Evolutionary conservation across 1,140 invertebrate species (phyloP).

Genomic region (Ips nitidus): DNA sequence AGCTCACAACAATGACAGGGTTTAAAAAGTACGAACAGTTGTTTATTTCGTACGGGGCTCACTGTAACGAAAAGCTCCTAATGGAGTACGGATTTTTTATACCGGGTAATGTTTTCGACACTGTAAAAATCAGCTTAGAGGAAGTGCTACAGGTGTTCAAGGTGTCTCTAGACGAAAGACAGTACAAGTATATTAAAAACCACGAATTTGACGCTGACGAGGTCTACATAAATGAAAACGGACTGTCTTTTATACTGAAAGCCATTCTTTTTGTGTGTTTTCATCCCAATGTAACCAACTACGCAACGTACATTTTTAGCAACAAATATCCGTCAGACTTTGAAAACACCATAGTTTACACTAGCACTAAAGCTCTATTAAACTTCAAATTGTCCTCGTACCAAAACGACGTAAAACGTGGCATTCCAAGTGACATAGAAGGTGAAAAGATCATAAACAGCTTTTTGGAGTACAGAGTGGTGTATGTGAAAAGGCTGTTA

Average conservation of each 20-base stretch:
- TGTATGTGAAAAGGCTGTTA: slow-evolving; percentile 14
- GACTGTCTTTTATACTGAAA: slow-evolving; percentile 54
- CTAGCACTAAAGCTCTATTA: slow-evolving; percentile 28
- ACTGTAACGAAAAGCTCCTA: slow-evolving; percentile 68
- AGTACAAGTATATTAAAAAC: slow-evolving; percentile 57
- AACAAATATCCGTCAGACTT: slow-evolving; percentile 39
- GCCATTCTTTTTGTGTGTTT: slow-evolving; percentile 52
- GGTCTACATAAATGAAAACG: slow-evolving; percentile 50
- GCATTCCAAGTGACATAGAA: background rate
- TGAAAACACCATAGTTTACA: background rate
- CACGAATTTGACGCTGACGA: slow-evolving; percentile 54
- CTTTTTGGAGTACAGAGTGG: slow-evolving; percentile 37
- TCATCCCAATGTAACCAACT: slow-evolving; percentile 31
- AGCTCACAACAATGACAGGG: slow-evolving; percentile 55
- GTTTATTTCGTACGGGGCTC: slow-evolving; percentile 75
- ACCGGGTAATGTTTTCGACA: slow-evolving; percentile 62
- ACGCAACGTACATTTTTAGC: slow-evolving; percentile 40
- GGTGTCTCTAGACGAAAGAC: slow-evolving; percentile 44
- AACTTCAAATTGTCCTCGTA: slow-evolving; percentile 29
- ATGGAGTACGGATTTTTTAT: slow-evolving; percentile 77
- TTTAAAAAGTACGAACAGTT: slow-evolving; percentile 63
- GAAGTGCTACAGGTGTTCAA: slow-evolving; percentile 53
- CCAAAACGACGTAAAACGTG: slow-evolving; percentile 17
- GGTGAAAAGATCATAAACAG: slow-evolving; percentile 10
- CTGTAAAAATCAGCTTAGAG: slow-evolving; percentile 55